phyloP scores from a whole-genome alignment of 2,888 invertebrate species.

The Chaetoderma sp. region DNA sequence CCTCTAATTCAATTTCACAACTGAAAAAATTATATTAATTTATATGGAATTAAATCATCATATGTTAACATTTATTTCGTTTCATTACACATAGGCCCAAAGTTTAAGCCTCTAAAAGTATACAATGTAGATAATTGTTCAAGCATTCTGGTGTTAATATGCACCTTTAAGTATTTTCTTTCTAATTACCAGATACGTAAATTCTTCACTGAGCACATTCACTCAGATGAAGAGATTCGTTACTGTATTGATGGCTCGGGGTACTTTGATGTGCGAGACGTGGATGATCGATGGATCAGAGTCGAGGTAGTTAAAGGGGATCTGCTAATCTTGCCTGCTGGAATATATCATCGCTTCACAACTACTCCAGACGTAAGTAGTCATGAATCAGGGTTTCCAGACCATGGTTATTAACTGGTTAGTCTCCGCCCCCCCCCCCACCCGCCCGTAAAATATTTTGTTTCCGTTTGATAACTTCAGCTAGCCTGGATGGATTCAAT shows the following conservation, averaged over 20 bases:
- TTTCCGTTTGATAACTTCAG: not conserved
- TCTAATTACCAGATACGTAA: constrained; percentile 75
- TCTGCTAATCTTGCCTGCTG: constrained; percentile 91
- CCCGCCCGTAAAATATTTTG: not conserved
- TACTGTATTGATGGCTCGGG: constrained; percentile 89
- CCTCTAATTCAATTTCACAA: too few species aligned
- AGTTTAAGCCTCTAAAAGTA: too few species aligned
- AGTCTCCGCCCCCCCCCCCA: not conserved
- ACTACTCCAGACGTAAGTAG: constrained; percentile 74
- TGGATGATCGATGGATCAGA: constrained; percentile 89
- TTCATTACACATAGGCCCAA: too few species aligned
- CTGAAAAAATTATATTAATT: too few species aligned
- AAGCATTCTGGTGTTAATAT: too few species aligned
- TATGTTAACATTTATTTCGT: too few species aligned
- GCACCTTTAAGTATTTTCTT: constrained; percentile 2
- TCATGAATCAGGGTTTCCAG: not conserved
- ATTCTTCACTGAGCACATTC: constrained; percentile 93
- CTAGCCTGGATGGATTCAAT: not conserved
- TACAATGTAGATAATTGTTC: too few species aligned
- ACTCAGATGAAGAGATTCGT: constrained; percentile 96
- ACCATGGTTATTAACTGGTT: not conserved
- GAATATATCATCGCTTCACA: constrained; percentile 97
- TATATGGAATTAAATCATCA: too few species aligned
- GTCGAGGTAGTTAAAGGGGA: constrained; percentile 88
- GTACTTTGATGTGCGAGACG: constrained; percentile 94